phyloP scores from a whole-genome alignment of 2,797 vertebrate species.

The Hoplostethus atlanticus region DNA sequence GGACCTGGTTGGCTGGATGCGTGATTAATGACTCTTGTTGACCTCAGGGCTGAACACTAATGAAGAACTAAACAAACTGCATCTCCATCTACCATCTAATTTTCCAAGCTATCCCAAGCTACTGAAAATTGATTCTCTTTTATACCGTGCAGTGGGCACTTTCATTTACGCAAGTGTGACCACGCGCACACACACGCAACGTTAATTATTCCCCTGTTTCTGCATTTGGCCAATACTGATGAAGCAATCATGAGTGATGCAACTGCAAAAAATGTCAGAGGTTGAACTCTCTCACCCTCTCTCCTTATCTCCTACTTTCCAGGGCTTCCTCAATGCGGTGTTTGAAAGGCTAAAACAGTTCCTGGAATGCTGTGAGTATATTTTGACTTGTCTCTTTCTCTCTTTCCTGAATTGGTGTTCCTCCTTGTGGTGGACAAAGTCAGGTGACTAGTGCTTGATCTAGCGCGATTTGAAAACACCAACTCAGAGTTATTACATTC shows the following conservation, averaged over 20 bases:
- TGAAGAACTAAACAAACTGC: conserved; percentile 65
- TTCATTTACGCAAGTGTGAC: conserved; percentile 49
- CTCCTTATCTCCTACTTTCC: conserved; percentile 69
- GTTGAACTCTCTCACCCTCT: conserved; percentile 59
- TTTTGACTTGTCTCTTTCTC: conserved; percentile 23
- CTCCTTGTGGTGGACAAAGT: conserved; percentile 40
- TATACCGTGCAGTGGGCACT: conserved; percentile 37
- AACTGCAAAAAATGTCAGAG: conserved; percentile 53
- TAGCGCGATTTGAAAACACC: conserved; percentile 15
- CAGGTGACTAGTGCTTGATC: conserved; percentile 12
- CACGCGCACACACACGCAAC: not conserved
- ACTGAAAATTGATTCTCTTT: conserved; percentile 64
- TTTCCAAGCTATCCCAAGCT: conserved; percentile 46
- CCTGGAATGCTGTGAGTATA: conserved; percentile 95
- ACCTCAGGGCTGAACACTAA: conserved; percentile 69
- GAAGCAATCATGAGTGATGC: conserved; percentile 54
- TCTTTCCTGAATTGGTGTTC: conserved; percentile 29
- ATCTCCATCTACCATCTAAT: conserved; percentile 71
- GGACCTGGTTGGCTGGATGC: conserved; percentile 24
- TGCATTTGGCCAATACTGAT: conserved; percentile 42
- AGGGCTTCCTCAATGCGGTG: conserved; percentile 94
- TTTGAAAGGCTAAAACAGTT: conserved; percentile 96
- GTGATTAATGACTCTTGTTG: conserved; percentile 68
- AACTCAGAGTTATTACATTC: conserved; percentile 18
- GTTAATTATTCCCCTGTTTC: conserved; percentile 42